phyloP scores from a whole-genome alignment of 2,888 invertebrate species.

The Rhodophaea formosa region DNA sequence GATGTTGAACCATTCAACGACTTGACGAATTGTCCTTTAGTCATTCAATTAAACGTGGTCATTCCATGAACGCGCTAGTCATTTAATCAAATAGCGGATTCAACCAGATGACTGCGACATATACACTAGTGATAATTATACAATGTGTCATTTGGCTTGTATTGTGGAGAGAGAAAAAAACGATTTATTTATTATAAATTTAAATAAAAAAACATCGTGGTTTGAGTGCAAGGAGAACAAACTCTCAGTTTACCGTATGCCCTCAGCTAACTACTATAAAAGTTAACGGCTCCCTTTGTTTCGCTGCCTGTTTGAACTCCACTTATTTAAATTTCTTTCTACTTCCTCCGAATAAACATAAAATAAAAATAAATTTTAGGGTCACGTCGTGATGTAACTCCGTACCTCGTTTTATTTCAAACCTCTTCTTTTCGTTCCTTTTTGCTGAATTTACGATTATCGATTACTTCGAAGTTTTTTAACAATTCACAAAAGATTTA shows the following conservation, averaged over 20 bases:
- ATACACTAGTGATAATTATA: too few relatives aligned
- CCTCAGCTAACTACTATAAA: slow-evolving; percentile 32
- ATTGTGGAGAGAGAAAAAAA: too few relatives aligned
- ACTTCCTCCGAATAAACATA: slow-evolving; percentile 12
- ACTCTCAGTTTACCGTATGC: neutral
- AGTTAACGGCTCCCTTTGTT: slow-evolving; percentile 35
- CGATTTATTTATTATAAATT: too few relatives aligned
- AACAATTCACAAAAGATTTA: neutral
- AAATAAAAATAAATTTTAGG: slow-evolving; percentile 15
- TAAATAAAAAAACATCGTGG: too few relatives aligned
- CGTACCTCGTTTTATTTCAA: slow-evolving; percentile 2
- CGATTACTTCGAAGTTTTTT: neutral
- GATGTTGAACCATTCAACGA: too few relatives aligned
- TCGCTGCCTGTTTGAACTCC: slow-evolving; percentile 15
- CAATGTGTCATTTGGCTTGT: too few relatives aligned
- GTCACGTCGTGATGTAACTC: slow-evolving; percentile 5
- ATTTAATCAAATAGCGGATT: too few relatives aligned
- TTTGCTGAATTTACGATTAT: slow-evolving; percentile 5
- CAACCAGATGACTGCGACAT: too few relatives aligned
- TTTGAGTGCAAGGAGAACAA: too few relatives aligned
- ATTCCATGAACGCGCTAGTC: too few relatives aligned
- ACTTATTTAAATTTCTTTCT: slow-evolving; percentile 19
- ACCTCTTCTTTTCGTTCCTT: neutral
- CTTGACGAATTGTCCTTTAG: too few relatives aligned
- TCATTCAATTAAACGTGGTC: too few relatives aligned